Percentiles rank a stretch among this genome's conserved stretches.
These are phyloP conservation scores for Lepilemur septentrionalis DNA, from an alignment of 2,797 vertebrate species.

Conservation along the genomic window DNA sequence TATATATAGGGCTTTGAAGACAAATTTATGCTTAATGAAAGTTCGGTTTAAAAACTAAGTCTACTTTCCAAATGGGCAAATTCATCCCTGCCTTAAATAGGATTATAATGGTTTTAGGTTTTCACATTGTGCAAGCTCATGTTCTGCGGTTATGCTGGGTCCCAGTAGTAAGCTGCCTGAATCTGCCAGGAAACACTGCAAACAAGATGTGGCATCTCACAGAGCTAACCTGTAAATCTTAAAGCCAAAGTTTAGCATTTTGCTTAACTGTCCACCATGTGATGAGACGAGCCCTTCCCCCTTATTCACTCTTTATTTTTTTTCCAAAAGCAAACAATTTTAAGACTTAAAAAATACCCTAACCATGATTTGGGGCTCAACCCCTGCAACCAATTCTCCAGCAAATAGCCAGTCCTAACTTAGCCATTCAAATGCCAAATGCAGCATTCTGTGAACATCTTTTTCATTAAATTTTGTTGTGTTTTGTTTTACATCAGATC, in stretches of 20 bases:
- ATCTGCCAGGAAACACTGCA: slow-evolving; percentile 60
- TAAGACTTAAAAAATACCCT: background rate
- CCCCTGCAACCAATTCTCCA: background rate
- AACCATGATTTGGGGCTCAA: background rate
- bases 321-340: background rate
- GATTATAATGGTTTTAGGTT: background rate
- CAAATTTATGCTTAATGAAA: background rate
- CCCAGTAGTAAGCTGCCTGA: background rate
- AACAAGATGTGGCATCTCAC: slow-evolving; percentile 11
- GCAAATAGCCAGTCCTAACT: background rate
- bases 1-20: background rate
- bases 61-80: slow-evolving; percentile 39
- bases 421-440: background rate
- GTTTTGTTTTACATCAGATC: background rate
- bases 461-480: background rate
- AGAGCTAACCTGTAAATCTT: slow-evolving; percentile 51
- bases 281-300: slow-evolving; percentile 33
- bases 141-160: slow-evolving; percentile 41
- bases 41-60: slow-evolving; percentile 17
- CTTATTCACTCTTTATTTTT: background rate
- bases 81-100: background rate
- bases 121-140: background rate
- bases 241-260: background rate
- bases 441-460: background rate
- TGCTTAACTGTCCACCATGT: background rate